A percentile compares a stretch with the other conserved stretches of the same genome.
Conservation (phyloP, 2,113 vertebrate genomes). For the Plectropomus leopardus region DNA sequence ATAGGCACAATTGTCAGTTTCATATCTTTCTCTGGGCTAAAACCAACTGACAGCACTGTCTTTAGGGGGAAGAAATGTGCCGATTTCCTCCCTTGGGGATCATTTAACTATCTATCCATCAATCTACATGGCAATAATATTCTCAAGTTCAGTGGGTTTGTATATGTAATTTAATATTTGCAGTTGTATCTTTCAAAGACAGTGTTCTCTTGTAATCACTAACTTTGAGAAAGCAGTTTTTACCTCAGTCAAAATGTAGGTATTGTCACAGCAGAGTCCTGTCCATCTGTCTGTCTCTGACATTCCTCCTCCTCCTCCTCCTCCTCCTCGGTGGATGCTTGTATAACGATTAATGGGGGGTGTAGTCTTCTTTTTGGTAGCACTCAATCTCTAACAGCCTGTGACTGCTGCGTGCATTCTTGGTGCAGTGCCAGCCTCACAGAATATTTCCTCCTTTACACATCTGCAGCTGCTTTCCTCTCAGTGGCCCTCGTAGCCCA, state of each 20-base stretch:
- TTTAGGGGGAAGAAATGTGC: neutral
- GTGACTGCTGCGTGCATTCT: conserved; percentile 80
- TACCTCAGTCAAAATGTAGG: neutral
- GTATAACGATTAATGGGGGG: conserved; percentile 67
- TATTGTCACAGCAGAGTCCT: conserved; percentile 8
- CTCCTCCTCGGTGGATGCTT: conserved; percentile 64
- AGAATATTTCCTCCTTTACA: conserved; percentile 71
- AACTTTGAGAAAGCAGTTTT: neutral
- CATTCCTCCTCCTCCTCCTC: conserved; percentile 3
- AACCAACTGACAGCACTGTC: neutral
- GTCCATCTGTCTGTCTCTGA: conserved; percentile 21
- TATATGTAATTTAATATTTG: neutral
- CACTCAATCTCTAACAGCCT: conserved; percentile 67
- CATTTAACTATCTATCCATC: too few relatives aligned
- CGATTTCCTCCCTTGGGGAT: neutral
- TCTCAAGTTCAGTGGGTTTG: neutral
- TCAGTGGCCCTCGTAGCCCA: conserved; percentile 13
- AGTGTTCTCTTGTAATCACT: neutral
- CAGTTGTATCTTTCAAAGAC: neutral
- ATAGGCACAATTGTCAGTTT: neutral
- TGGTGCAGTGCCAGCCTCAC: conserved; percentile 70
- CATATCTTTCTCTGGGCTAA: neutral
- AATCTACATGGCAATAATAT: neutral
- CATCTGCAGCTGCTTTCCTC: conserved; percentile 73
- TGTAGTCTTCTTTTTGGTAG: conserved; percentile 63